Conservation (phyloP, 2,888 invertebrate species). For the Drosophila formosana region DNA sequence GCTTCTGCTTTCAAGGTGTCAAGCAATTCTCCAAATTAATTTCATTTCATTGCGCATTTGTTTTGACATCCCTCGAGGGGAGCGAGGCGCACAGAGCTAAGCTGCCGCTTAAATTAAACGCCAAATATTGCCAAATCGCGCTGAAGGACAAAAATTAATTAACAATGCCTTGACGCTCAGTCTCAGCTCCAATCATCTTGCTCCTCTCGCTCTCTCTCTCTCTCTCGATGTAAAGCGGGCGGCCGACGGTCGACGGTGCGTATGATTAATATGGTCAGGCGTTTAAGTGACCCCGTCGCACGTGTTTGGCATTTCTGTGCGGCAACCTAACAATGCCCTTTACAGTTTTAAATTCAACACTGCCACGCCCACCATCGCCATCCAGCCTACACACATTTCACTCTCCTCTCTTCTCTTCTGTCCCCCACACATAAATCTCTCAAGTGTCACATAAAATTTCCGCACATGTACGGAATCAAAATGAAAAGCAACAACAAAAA, state of each 20-base stretch:
- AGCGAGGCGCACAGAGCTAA: background rate
- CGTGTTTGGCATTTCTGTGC: conserved; percentile 62
- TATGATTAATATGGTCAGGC: conserved; percentile 70
- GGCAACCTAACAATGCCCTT: conserved; percentile 29
- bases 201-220: background rate
- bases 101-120: conserved; percentile 59
- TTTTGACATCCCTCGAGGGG: conserved; percentile 4
- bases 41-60: conserved; percentile 54
- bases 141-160: conserved; percentile 61
- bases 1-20: conserved; percentile 32
- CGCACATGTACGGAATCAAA: conserved; percentile 79
- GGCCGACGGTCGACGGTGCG: conserved; percentile 57
- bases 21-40: conserved; percentile 68
- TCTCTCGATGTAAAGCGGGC: background rate
- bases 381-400: conserved; percentile 24
- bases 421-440: conserved; percentile 64
- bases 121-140: conserved; percentile 60
- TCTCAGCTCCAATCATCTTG: conserved; percentile 12
- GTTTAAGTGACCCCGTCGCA: conserved; percentile 48
- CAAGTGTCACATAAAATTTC: conserved; percentile 80
- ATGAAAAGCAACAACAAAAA: conserved; percentile 57
- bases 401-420: background rate
- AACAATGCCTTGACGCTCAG: conserved; percentile 34
- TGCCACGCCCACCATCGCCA: conserved; percentile 58
- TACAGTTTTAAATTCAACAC: conserved; percentile 67